phyloP scores from a whole-genome alignment of 2,113 vertebrate species.

The Mohoua ochrocephala region DNA sequence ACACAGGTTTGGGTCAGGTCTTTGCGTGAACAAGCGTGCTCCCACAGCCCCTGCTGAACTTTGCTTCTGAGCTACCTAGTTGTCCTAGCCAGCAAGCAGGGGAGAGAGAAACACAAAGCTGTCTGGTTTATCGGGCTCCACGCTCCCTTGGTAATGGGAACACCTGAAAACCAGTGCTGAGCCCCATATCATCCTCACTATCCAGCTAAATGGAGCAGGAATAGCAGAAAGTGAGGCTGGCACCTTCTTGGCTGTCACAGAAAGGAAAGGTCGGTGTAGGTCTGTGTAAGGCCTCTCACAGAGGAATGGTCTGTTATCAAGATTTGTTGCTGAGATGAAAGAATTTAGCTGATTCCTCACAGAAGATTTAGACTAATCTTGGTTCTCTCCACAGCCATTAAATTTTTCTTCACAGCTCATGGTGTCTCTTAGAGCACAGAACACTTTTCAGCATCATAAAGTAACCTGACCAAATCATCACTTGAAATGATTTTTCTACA shows the following conservation, averaged over 20 bases:
- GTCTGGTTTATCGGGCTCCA: not conserved
- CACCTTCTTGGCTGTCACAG: not conserved
- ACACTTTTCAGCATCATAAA: not conserved
- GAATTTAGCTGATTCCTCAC: not conserved
- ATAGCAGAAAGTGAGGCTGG: not conserved
- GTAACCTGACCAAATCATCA: not conserved
- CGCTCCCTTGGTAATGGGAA: not conserved
- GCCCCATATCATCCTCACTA: rapidly evolving
- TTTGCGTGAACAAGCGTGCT: not conserved
- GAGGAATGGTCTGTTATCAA: not conserved
- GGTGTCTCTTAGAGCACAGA: not conserved
- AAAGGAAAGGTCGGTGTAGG: not conserved
- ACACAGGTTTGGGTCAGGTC: not conserved
- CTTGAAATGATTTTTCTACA: not conserved
- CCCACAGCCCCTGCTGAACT: not conserved
- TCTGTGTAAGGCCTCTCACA: rapidly evolving
- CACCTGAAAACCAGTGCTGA: not conserved
- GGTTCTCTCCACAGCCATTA: not conserved
- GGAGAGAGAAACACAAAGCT: not conserved
- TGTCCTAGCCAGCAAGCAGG: not conserved
- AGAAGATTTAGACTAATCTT: not conserved
- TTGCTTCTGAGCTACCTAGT: rapidly evolving
- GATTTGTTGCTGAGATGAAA: not conserved
- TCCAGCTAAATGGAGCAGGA: not conserved
- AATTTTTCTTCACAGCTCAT: not conserved